Percentiles rank a stretch among this genome's conserved stretches.
Conservation (phyloP, 2,113 vertebrate genomes). For the Clarias gariepinus region DNA sequence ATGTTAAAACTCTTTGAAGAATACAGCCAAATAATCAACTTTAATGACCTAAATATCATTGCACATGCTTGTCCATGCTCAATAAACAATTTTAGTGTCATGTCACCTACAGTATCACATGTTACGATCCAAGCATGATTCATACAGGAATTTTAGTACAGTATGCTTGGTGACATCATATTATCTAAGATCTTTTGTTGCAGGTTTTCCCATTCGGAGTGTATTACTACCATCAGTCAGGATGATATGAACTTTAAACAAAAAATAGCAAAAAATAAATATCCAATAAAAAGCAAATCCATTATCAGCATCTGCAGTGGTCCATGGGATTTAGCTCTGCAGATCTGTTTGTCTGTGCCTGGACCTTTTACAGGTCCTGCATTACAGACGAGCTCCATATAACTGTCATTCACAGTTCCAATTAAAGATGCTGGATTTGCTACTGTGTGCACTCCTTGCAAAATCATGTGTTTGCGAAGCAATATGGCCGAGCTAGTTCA, state of each 20-base stretch:
- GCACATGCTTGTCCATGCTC: neutral
- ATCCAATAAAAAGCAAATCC: neutral
- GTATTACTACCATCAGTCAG: neutral
- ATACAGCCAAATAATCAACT: neutral
- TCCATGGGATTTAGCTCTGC: neutral
- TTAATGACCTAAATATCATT: neutral
- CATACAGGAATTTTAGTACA: slow-evolving; percentile 14
- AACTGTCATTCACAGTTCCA: slow-evolving; percentile 42
- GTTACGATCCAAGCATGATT: slow-evolving; percentile 39
- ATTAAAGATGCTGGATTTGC: slow-evolving; percentile 33
- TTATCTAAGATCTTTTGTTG: slow-evolving; percentile 14
- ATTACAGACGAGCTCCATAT: slow-evolving; percentile 26
- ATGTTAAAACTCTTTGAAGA: neutral
- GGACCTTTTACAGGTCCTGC: slow-evolving; percentile 14
- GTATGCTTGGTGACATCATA: slow-evolving; percentile 33
- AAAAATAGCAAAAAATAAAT: neutral
- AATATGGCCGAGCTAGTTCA: neutral
- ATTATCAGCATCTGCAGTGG: slow-evolving; percentile 10
- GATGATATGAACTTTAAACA: neutral
- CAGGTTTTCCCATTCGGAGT: neutral
- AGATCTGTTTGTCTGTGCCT: neutral
- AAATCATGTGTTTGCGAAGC: slow-evolving; percentile 24
- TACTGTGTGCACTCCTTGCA: neutral
- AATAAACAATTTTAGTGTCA: neutral
- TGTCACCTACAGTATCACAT: neutral